These are phyloP conservation scores for Panzeria rudis DNA, from an alignment of 2,888 invertebrate species.

Conservation along the genomic window DNA sequence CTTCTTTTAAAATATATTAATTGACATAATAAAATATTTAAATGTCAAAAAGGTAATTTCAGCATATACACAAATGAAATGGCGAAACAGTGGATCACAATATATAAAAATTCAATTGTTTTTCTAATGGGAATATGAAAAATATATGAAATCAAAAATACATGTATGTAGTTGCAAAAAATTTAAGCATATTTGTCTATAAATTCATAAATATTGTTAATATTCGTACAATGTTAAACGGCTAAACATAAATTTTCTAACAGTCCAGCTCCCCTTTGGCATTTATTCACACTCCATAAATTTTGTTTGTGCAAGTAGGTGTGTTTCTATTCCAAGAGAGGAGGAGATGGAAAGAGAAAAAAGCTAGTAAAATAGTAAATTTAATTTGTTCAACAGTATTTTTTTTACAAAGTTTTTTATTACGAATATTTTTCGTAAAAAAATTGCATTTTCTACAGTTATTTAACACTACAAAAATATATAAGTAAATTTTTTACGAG, in stretches of 20 bases:
- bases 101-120: constrained; percentile 5
- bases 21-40: constrained; percentile 31
- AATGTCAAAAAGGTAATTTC: constrained; percentile 1
- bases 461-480: not conserved
- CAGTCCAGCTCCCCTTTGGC: constrained; percentile 62
- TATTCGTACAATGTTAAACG: constrained; percentile 40
- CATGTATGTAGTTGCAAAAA: too few species aligned
- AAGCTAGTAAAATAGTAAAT: constrained; percentile 33
- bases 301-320: constrained; percentile 29
- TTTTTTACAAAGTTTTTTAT: constrained; percentile 1
- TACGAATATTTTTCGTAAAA: not conserved
- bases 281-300: constrained; percentile 66
- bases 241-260: constrained; percentile 61
- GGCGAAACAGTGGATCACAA: not conserved
- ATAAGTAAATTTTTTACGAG: not conserved
- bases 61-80: constrained; percentile 8
- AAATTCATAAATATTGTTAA: constrained; percentile 25
- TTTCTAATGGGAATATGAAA: not conserved
- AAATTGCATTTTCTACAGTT: not conserved
- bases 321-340: not conserved
- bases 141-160: not conserved
- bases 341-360: not conserved
- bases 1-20: not conserved
- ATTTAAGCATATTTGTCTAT: not conserved
- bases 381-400: constrained; percentile 43